phyloP scores from a whole-genome alignment of 2,113 vertebrate genomes.

The Butorides virescens region DNA sequence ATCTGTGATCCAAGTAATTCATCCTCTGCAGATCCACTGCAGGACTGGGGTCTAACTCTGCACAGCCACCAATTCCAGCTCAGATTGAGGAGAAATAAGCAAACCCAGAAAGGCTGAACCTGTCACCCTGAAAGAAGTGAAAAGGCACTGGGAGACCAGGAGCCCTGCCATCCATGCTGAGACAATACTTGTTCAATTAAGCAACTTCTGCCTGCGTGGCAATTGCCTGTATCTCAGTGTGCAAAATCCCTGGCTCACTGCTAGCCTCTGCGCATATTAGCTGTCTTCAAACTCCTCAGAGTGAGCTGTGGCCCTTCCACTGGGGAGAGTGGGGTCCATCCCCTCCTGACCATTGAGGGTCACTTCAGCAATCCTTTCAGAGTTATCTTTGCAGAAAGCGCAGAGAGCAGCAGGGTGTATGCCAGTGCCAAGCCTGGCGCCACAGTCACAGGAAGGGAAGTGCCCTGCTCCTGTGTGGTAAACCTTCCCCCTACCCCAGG shows the following conservation, averaged over 20 bases:
- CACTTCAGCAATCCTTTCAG: neutral
- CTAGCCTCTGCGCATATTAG: conserved; percentile 31
- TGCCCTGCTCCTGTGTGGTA: neutral
- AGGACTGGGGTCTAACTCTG: neutral
- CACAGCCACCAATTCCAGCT: neutral
- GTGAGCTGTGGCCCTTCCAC: neutral
- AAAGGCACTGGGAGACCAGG: neutral
- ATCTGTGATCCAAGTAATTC: neutral
- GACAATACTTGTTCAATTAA: conserved; percentile 36
- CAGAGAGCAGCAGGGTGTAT: neutral
- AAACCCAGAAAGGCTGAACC: neutral
- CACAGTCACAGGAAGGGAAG: neutral
- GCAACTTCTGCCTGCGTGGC: conserved; percentile 61
- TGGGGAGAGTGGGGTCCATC: neutral
- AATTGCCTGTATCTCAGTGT: conserved; percentile 44
- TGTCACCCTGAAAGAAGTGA: neutral
- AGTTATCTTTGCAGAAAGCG: neutral
- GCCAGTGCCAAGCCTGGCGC: neutral
- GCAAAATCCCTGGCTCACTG: conserved; percentile 55
- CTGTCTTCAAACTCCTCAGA: neutral
- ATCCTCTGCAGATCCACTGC: neutral
- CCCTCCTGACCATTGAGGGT: neutral
- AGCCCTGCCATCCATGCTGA: neutral
- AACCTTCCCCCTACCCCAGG: neutral
- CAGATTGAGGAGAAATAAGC: neutral